Evolutionary conservation across 2,113 vertebrate species (phyloP), one percentile per base, ranked within the genome.

Genomic region (Ceyx melanurus): DNA sequence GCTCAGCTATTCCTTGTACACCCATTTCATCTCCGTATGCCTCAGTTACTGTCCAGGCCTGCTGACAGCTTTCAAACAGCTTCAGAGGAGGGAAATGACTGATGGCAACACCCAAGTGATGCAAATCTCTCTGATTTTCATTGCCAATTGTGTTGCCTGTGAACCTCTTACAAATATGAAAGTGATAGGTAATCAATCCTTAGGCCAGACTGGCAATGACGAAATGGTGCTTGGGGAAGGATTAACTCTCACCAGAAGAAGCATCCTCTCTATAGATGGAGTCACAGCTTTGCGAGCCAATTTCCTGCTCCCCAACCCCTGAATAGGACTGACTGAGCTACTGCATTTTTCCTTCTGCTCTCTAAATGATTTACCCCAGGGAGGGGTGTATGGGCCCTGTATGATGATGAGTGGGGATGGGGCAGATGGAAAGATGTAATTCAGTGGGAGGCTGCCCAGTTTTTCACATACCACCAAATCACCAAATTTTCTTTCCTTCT

Each of bases 401-500:
- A 33, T 0, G 12, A 31, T 90, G 78, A 73, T 78, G 72, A 88
- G 43, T 17, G 33, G 79, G 57, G 68, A 87, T 42, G 31, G 54
- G 46, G 40, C 83, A 78, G 65, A 74, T 61, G 76, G 82, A 83
- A 90, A 68, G 57, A 81, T 75, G 71, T 62, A 76, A 91, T 92
- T 81, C 56, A 29, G 62, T 71, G 82, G 54, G 91, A 92, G 45
- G 43, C n/a, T 88, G 88, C 65, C 84, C 86, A 56, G 71, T 56
- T 93, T 93, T 87, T 88, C 60, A 71, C 79, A 78, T 74, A 61
- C 79, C 65, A 86, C 94, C 89, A 79, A 88, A 85, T 92, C 71
- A 91, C 67, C 29, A 31, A 65, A 89, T 15, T 46, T 80, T 71
- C 84, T 89, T 80, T 87, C 51, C 31, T 74, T 58, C 57, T 93